Evolutionary conservation across 2,888 invertebrate genomes (phyloP), one percentile per base, ranked within the genome.

Genomic region (Phortica okadai): DNA sequence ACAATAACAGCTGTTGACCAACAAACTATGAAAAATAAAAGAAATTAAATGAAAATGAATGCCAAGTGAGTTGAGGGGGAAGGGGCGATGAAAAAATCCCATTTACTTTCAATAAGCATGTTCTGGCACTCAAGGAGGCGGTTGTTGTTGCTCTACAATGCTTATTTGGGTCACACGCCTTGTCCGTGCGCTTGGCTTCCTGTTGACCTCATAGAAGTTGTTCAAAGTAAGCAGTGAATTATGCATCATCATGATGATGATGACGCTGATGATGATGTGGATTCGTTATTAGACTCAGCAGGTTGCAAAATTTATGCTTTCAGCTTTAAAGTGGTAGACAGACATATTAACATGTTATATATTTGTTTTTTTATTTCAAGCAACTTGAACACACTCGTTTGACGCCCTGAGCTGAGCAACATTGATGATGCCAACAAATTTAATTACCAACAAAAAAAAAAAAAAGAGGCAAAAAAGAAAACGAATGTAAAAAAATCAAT

Each of bases 91-190:
- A 50, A 50, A 11, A 6, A 50, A 8, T 6, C 10, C 50, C 59
- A 59, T 59, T 59, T 59, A 21, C 59, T 59, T 59, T 59, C 59
- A 59, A 59, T 59, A 59, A 59, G 59, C 21, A n/a, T 59, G 59
- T 33, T 33, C 33, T 33, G 33, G 33, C 33, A 33, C 33, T 33
- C 33, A 33, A 33, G 33, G 33, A 33, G 7, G 54, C 54, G 10
- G 7, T 6, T n/a, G 10, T 3, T 54, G 10, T 6, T 14, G 54
- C 11, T 54, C 3, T 14, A n/a, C 3, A 54, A 54, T 33, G 1
- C 33, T 33, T 33, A 50, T 50, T 50, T 50, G 50, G 50, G 50
- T 50, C 50, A 50, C 50, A 50, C 50, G 50, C 50, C 33, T 33
- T 33, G 33, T 33, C 33, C 33, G 33, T 50, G 50, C 6, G 8